These are phyloP conservation scores for Lissocephala sabroskyi DNA, from an alignment of 2,888 invertebrate species.

Conservation along the genomic window DNA sequence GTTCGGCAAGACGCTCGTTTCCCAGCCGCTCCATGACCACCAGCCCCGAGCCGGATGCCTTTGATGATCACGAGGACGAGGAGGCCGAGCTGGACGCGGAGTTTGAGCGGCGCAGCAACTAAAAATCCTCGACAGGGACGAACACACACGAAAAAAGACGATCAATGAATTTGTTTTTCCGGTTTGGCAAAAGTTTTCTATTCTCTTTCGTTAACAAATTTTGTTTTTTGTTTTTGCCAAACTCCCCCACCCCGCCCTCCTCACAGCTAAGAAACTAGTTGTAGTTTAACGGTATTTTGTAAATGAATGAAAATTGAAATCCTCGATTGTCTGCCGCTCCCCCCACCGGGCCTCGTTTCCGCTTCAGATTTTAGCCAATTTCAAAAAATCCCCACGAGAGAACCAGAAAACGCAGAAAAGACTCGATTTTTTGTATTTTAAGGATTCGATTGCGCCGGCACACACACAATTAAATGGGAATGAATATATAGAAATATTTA, in stretches of 20 bases:
- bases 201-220: no score
- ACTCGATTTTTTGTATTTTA: conserved; percentile 34
- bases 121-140: no score
- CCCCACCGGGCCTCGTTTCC: no score
- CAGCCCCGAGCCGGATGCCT: conserved; percentile 27
- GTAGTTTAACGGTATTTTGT: no score
- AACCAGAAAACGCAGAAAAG: conserved; percentile 5
- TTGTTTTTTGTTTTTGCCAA: conserved; percentile 12
- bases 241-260: background rate
- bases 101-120: conserved; percentile 58
- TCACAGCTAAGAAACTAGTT: background rate
- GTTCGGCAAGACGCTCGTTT: conserved; percentile 55
- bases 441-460: conserved; percentile 19
- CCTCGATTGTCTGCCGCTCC: no score
- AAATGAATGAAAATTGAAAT: no score
- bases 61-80: conserved; percentile 34
- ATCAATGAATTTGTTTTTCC: no score
- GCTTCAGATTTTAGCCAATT: conserved; percentile 20
- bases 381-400: no score
- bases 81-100: conserved; percentile 24
- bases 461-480: conserved; percentile 6
- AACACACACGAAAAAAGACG: no score
- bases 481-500: conserved; percentile 35
- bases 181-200: no score
- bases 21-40: conserved; percentile 32